A percentile compares a stretch with the other conserved stretches of the same genome.
Evolutionary conservation across 2,888 invertebrate genomes (phyloP).

Genomic region (Heliconius aoede): DNA sequence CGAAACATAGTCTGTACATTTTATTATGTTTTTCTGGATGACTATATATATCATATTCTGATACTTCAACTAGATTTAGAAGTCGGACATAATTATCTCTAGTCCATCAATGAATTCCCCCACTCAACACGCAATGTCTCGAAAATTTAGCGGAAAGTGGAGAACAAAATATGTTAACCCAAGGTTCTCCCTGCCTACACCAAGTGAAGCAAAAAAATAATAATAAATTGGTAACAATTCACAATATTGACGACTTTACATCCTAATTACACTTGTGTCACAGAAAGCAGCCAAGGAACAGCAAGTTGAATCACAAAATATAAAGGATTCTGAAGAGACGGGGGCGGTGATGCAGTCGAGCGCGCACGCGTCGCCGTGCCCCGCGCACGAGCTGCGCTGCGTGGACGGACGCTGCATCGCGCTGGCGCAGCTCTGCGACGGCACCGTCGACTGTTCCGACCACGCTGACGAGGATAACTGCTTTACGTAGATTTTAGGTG

Average conservation of each 20-base stretch:
- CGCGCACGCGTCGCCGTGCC: conserved; percentile 79
- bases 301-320: conserved; percentile 47
- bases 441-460: conserved; percentile 84
- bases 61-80: not conserved
- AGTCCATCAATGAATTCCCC: too few species aligned
- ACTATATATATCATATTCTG: too few species aligned
- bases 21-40: too few species aligned
- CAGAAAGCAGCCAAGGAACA: conserved; percentile 60
- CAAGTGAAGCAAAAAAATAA: too few species aligned
- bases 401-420: conserved; percentile 86
- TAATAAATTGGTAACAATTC: too few species aligned
- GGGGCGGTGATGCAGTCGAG: conserved; percentile 48
- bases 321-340: conserved; percentile 46
- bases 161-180: too few species aligned
- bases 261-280: conserved; percentile 30
- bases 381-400: conserved; percentile 83
- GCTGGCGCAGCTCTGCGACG: conserved; percentile 85
- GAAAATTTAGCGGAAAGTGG: too few species aligned
- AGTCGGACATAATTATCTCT: not conserved
- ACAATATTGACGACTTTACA: too few species aligned
- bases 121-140: too few species aligned
- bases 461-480: conserved; percentile 87
- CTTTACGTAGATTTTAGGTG: conserved; percentile 66
- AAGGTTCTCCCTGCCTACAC: too few species aligned
- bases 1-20: too few species aligned